These are phyloP conservation scores for Suillia variegata DNA, from an alignment of 2,888 invertebrate species.

Conservation along the genomic window DNA sequence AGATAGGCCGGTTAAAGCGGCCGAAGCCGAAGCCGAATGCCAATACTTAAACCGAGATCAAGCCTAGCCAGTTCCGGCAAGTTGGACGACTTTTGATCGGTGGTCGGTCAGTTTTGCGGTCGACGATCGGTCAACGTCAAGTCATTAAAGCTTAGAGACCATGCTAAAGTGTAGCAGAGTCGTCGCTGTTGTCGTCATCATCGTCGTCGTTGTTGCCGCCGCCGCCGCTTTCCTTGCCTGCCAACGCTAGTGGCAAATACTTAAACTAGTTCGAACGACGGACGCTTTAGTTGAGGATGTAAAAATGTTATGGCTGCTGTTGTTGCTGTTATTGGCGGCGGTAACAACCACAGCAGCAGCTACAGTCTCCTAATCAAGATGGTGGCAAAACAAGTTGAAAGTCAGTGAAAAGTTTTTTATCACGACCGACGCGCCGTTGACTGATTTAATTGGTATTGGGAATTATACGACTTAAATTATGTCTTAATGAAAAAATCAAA, in stretches of 20 bases:
- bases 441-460: slow-evolving; percentile 10
- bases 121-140: slow-evolving; percentile 56
- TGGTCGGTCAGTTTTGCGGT: slow-evolving; percentile 53
- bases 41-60: slow-evolving; percentile 32
- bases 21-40: no score
- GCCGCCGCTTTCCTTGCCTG: neutral
- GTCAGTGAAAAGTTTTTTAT: slow-evolving; percentile 4
- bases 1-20: no score
- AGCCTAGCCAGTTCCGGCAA: slow-evolving; percentile 53
- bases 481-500: neutral
- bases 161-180: neutral
- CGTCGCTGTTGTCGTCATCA: no score
- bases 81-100: slow-evolving; percentile 54
- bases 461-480: neutral
- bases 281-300: neutral
- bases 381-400: slow-evolving; percentile 19
- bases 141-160: slow-evolving; percentile 40
- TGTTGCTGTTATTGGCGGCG: neutral
- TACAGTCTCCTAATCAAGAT: neutral
- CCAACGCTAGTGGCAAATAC: slow-evolving; percentile 18
- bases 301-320: neutral
- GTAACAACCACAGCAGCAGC: neutral
- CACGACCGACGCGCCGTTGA: neutral
- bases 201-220: no score
- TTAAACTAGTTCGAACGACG: slow-evolving; percentile 18